A percentile compares a stretch with the other conserved stretches of the same genome.
These are phyloP conservation scores for Mallateleia sp. DNA, from an alignment of 2,888 invertebrate genomes.

Conservation along the genomic window DNA sequence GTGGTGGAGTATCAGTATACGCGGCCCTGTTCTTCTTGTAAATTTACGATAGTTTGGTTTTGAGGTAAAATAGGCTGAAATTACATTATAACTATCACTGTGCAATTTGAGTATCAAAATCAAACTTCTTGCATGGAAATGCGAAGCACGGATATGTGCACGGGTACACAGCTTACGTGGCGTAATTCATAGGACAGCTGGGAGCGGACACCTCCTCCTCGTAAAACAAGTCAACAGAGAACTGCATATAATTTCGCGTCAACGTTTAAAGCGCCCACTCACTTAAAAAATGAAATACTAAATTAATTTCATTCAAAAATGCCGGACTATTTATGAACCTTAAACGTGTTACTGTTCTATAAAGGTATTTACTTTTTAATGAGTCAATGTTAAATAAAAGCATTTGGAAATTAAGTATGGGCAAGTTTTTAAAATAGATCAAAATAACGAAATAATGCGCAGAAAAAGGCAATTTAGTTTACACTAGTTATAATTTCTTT, in stretches of 20 bases:
- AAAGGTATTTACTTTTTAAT: too few species aligned
- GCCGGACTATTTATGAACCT: neutral
- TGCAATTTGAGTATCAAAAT: conserved; percentile 41
- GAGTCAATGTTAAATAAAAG: too few species aligned
- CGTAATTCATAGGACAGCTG: conserved; percentile 68
- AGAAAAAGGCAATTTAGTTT: too few species aligned
- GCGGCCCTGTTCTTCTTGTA: too few species aligned
- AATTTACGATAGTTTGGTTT: conserved; percentile 25
- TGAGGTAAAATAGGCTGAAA: conserved; percentile 20
- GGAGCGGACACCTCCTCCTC: conserved; percentile 47
- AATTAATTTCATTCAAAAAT: conserved; percentile 33
- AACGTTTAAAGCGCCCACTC: conserved; percentile 38
- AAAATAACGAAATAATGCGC: too few species aligned
- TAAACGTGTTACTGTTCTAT: too few species aligned
- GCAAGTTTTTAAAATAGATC: too few species aligned
- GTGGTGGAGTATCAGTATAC: too few species aligned
- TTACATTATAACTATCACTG: conserved; percentile 29
- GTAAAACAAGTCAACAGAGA: conserved; percentile 53
- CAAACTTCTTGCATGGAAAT: conserved; percentile 46
- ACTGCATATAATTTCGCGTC: conserved; percentile 55
- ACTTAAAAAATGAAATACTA: conserved; percentile 23
- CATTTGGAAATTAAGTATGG: too few species aligned
- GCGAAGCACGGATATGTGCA: conserved; percentile 36
- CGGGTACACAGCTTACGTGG: conserved; percentile 33
- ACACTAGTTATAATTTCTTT: too few species aligned